Evolutionary conservation across 2,888 invertebrate species (phyloP), one percentile per base, ranked within the genome.

Genomic region (Seira ritae): DNA sequence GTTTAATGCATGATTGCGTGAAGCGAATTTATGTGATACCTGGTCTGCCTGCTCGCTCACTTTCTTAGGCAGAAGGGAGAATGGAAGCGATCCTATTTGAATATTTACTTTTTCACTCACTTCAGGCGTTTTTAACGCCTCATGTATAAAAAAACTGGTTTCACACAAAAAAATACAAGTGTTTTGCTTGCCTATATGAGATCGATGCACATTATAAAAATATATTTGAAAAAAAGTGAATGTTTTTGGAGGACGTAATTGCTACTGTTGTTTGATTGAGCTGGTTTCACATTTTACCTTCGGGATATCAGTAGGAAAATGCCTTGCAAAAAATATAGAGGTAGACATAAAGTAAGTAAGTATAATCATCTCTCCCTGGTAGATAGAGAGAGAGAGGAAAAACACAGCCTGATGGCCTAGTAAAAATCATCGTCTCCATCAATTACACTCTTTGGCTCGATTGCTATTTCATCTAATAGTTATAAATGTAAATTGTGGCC

Each of bases 201-300:
- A 8, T n/a, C n/a, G n/a, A n/a, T n/a, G n/a, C n/a, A n/a, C n/a
- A n/a, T n/a, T n/a, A n/a, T 24, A 71, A 78, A 42, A n/a, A 17
- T 66, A 70, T 24, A 50, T 19, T 67, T 24, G 71, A 22, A 66
- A 72, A 72, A 84, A 75, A 74, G 70, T 74, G 79, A 70, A 84
- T 84, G 78, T 74, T 66, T 74, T 78, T 31, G 55, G 74, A 79
- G 79, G 66, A 84, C 71, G 74, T 84, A 84, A 84, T 84, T 84
- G 83, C 83, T 84, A 84, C 83, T 84, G 79, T 72, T 77, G 72
- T 72, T 79, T 84, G 74, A 79, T 79, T 31, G 74, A 84, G 83
- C 83, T 75, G 65, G 69, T 83, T 83, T 83, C 68, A 74, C 69
- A 79, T 70, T 84, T 23, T 84, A 31, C 68, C 79, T 79, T 74